These are phyloP conservation scores for Buphagus erythrorhynchus DNA, from an alignment of 2,797 vertebrate genomes.

Conservation along the genomic window DNA sequence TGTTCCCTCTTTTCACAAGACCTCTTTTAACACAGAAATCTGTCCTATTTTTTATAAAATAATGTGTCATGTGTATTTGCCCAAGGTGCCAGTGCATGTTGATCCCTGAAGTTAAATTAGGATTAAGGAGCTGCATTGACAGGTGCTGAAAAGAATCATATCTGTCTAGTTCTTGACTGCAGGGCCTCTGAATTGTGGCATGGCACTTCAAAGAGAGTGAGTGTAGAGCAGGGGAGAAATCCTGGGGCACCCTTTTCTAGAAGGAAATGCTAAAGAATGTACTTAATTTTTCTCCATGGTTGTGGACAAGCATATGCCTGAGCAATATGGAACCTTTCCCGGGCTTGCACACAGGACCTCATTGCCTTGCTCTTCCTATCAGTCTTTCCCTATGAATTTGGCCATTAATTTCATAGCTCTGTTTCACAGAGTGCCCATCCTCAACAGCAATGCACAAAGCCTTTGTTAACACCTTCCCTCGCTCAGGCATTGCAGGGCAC, in stretches of 20 bases:
- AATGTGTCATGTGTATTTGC: neutral
- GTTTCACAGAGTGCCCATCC: neutral
- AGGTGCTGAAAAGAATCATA: neutral
- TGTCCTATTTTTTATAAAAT: neutral
- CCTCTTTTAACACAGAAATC: neutral
- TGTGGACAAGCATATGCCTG: neutral
- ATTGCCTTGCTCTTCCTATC: neutral
- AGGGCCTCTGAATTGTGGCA: neutral
- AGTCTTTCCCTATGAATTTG: neutral
- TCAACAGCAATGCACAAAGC: neutral
- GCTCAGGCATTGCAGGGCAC: neutral
- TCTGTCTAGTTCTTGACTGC: neutral
- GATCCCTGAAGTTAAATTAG: conserved; percentile 12
- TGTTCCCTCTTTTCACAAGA: neutral
- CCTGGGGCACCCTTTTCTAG: neutral
- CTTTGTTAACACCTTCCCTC: neutral
- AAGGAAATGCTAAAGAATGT: neutral
- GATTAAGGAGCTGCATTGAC: conserved; percentile 2
- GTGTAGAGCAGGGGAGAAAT: neutral
- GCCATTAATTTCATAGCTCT: neutral
- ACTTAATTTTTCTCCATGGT: neutral
- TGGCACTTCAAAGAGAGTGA: neutral
- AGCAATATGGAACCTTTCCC: neutral
- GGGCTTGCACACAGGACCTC: neutral
- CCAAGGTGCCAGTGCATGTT: neutral